Conservation (phyloP, 2,113 vertebrate species). For the Etia nguti region DNA sequence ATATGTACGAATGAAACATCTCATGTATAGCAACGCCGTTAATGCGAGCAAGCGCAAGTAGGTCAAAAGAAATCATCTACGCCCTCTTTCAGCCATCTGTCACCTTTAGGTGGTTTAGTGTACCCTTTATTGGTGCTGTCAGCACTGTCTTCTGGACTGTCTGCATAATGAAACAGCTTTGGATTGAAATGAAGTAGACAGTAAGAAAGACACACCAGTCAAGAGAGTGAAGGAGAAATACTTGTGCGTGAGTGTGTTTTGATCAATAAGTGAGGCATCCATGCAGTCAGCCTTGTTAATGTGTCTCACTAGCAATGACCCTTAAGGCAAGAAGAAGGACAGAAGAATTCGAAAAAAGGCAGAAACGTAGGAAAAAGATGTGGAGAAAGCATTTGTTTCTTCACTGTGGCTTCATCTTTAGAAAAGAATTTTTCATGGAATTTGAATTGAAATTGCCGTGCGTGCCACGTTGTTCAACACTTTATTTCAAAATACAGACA, state of each 20-base stretch:
- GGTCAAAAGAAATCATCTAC: conserved; percentile 17
- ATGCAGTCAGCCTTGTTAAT: conserved; percentile 50
- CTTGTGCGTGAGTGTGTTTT: conserved; percentile 22
- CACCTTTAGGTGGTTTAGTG: conserved; percentile 26
- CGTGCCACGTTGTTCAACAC: not conserved
- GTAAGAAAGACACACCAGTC: not conserved
- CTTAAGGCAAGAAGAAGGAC: conserved; percentile 37
- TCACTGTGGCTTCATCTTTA: not conserved
- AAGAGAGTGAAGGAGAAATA: conserved; percentile 11
- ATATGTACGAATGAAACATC: not conserved
- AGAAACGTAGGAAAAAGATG: not conserved
- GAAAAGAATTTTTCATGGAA: not conserved
- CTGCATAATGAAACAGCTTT: conserved; percentile 14
- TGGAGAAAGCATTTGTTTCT: not conserved
- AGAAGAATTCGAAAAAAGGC: conserved; percentile 9
- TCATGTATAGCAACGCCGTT: not conserved
- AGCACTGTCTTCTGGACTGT: not conserved
- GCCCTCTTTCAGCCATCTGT: conserved; percentile 6
- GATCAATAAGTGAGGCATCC: conserved; percentile 38
- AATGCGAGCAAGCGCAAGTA: not conserved
- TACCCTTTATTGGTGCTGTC: conserved; percentile 24
- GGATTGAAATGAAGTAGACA: conserved; percentile 23
- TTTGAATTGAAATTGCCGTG: not conserved
- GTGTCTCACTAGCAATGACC: conserved; percentile 43
- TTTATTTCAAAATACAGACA: not conserved